Base-by-base conservation (phyloP, 2,797 vertebrate genomes). In the Lerista edwardsae region DNA sequence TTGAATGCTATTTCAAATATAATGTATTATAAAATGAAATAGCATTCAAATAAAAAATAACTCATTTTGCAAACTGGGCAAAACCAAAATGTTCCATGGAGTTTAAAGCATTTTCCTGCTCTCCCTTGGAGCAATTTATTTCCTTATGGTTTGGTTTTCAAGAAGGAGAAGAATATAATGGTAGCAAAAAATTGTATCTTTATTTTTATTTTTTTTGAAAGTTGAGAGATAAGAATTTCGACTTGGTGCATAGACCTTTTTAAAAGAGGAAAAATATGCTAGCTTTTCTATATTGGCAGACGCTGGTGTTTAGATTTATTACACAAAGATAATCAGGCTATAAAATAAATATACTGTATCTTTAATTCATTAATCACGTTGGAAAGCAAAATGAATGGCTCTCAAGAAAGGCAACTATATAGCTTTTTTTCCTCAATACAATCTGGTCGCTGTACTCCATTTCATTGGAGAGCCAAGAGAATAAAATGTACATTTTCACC, bases 361-460 rank as follows among this genome's bases (percentile, higher is more conserved):
- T 94, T 94, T 94, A 96, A 96, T 94, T 93, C 94, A 95, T 96
- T 96, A 95, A 96, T 96, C 95, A 96, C 94, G 90, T 87, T 68
- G 4, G 90, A 93, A 95, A 94, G 93, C 94, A 93, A 95, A 96
- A 96, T 94, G 85, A 95, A 95, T 93, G 91, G 91, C 91, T 92
- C 57, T 77, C 74, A 51, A 84, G 90, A 92, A 94, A 92, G 90
- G 94, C 94, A 91, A 95, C 95, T 95, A 93, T 94, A 93, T 91
- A 90, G 95, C 94, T 95, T 91, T 82, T 82, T 86, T 86, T 47
- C 47, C 15, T 92, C 93, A 76, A 83, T 93, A 94, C 90, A 93
- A 93, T 86, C 84, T 27, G 72, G 82, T 88, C 27, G 39, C 82
- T 90, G 78, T 90, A 90, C 81, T 90, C 88, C 85, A 87, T 92